Percentiles rank a stretch among this genome's conserved stretches.
Conservation (phyloP, 2,888 invertebrate species). For the Conomelus anceps region DNA sequence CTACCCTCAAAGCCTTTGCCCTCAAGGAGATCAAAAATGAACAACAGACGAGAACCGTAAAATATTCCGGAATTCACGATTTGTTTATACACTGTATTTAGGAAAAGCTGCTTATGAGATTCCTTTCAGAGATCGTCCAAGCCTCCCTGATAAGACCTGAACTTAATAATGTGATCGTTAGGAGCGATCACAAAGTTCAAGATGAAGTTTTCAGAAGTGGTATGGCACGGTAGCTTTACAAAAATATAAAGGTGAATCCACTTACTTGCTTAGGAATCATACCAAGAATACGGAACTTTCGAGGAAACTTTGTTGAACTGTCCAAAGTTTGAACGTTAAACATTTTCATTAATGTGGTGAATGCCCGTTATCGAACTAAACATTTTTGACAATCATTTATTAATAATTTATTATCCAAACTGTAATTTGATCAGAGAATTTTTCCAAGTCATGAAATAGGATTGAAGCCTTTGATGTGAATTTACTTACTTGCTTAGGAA, state of each 20-base stretch:
- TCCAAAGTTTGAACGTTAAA: too few relatives aligned
- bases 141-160: background rate
- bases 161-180: background rate
- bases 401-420: too few relatives aligned
- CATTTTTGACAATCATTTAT: too few relatives aligned
- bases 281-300: background rate
- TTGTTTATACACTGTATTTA: background rate
- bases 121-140: background rate
- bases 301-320: background rate
- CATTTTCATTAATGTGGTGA: too few relatives aligned
- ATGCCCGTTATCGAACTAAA: too few relatives aligned
- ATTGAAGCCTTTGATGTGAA: too few relatives aligned
- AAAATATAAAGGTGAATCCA: background rate
- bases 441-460: too few relatives aligned
- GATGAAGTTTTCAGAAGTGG: background rate
- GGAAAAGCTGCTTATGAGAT: background rate
- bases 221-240: background rate
- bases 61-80: background rate
- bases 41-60: background rate
- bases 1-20: background rate
- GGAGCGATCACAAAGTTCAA: background rate
- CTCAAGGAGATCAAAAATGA: background rate
- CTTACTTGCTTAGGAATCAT: background rate
- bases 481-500: background rate
- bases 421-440: too few relatives aligned